Base-by-base conservation (phyloP, 2,113 vertebrate species). In the Amblyopsis rosae region DNA sequence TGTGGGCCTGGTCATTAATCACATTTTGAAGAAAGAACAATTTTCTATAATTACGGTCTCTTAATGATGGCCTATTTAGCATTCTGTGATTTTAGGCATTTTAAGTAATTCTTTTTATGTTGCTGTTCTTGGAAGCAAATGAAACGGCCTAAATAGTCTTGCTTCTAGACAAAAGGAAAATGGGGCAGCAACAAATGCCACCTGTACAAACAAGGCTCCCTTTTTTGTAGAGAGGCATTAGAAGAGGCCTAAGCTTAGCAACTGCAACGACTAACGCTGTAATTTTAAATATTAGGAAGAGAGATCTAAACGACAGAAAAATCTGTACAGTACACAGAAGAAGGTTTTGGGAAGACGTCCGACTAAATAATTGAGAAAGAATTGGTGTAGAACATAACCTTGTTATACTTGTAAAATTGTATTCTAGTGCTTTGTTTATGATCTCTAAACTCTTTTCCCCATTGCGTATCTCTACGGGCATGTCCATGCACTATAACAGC, bases 181-280 rank as follows among this genome's bases (percentile, higher is more conserved):
- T 70, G 76, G 86, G 70, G 68, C 82, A 79, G 82, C 62, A 73
- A 83, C 82, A 77, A 71, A 62, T 83, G 81, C 83, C 91, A 92
- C 91, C 90, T 92, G 90, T 90, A 81, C 86, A 92, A 92, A 92
- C 87, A 92, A 70, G 72, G 62, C 56, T 64, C 56, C 79, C 82
- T 88, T 76, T 76, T 80, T 82, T 71, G 78, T 75, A 79, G 71
- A 83, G 71, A 73, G 71, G 72, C 74, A 50, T 82, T 76, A 63
- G 71, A 72, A 63, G 50, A 76, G 78, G 74, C 61, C 80, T 53
- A 63, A 41, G 59, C 61, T 76, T 67, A 62, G 60, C 77, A 9
- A 1, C 70, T 75, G 12, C 73, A 78, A 77, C 73, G 71, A 80
- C 79, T 78, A 74, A 55, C 69, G 74, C 70, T 51, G 73, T 74